These are phyloP conservation scores for Peromyscus aztecus DNA, from an alignment of 2,797 vertebrate genomes.

Conservation along the genomic window DNA sequence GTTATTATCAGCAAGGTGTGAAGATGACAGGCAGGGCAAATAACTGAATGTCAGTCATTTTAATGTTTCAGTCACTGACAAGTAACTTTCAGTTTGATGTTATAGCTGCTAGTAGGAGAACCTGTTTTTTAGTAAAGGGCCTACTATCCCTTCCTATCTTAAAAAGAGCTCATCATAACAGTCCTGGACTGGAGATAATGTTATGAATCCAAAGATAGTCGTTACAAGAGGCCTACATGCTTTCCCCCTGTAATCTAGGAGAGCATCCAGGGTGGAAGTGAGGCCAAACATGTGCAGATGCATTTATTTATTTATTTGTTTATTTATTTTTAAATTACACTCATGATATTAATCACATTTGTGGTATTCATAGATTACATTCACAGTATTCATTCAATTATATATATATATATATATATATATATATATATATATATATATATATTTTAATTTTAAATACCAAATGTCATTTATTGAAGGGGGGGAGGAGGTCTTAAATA, in stretches of 20 bases:
- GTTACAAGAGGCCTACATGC: background rate
- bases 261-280: background rate
- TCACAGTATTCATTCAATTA: too few species aligned
- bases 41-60: slow-evolving; percentile 37
- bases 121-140: background rate
- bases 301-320: too few species aligned
- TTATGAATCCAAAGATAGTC: background rate
- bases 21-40: slow-evolving; percentile 15
- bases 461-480: too few species aligned
- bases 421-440: too few species aligned
- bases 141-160: background rate
- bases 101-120: background rate
- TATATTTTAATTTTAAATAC: too few species aligned
- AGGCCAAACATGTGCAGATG: background rate
- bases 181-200: background rate
- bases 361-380: too few species aligned
- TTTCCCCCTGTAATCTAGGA: background rate
- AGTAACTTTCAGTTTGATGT: slow-evolving; percentile 28
- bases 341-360: too few species aligned
- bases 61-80: slow-evolving; percentile 30
- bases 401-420: too few species aligned
- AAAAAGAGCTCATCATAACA: slow-evolving; percentile 4
- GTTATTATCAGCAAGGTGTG: background rate
- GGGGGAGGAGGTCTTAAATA: too few species aligned
- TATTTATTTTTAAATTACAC: too few species aligned